A percentile compares a stretch with the other conserved stretches of the same genome.
phyloP scores from a whole-genome alignment of 2,113 vertebrate genomes.

The Pongo pygmaeus region DNA sequence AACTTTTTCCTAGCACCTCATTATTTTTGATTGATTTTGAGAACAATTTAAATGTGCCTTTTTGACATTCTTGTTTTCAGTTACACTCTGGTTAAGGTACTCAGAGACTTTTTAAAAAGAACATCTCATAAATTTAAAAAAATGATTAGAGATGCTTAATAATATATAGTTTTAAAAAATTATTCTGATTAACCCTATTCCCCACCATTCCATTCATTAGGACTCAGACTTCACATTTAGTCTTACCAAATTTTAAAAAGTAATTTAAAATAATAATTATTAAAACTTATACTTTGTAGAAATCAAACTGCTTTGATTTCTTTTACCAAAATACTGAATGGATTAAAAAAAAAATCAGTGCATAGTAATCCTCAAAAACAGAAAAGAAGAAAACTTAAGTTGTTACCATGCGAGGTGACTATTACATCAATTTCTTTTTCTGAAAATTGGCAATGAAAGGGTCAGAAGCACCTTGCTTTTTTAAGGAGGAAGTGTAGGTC shows the following conservation, averaged over 20 bases:
- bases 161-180: conserved; percentile 50
- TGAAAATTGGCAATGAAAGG: neutral
- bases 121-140: conserved; percentile 74
- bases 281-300: neutral
- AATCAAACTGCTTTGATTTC: conserved; percentile 43
- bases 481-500: neutral
- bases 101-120: conserved; percentile 74
- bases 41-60: conserved; percentile 80
- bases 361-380: neutral
- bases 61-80: conserved; percentile 81
- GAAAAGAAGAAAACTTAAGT: neutral
- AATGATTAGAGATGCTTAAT: conserved; percentile 62
- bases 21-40: conserved; percentile 82
- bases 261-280: neutral
- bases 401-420: neutral
- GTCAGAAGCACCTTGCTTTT: neutral
- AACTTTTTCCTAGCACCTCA: conserved; percentile 81
- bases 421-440: neutral
- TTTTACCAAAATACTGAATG: neutral
- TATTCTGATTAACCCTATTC: conserved; percentile 46
- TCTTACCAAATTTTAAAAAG: conserved; percentile 34
- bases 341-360: neutral
- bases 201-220: neutral
- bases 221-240: conserved; percentile 15
- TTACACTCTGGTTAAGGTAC: conserved; percentile 69